Evolutionary conservation across 2,797 vertebrate genomes (phyloP).

Genomic region (Cheracebus regulus): DNA sequence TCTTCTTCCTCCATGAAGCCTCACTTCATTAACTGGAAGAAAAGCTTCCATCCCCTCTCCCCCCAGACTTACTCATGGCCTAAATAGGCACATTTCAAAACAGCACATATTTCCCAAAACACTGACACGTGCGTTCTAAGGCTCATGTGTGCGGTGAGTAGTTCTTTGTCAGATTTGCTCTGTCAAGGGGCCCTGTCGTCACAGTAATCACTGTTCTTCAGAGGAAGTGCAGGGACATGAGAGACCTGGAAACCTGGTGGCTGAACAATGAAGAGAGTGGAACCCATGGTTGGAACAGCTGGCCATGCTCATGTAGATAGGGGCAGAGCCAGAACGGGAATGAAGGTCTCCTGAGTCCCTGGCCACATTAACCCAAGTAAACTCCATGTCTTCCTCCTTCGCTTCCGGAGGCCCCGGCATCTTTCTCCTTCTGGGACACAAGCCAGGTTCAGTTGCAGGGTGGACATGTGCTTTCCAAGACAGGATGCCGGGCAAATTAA

Average conservation of each 20-base stretch:
- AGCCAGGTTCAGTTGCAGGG: neutral
- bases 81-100: slow-evolving; percentile 41
- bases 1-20: slow-evolving; percentile 63
- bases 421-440: neutral
- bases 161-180: neutral
- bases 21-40: slow-evolving; percentile 68
- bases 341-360: neutral
- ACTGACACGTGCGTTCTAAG: neutral
- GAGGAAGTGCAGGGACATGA: neutral
- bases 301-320: accelerated
- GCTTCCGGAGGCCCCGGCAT: neutral
- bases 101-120: slow-evolving; percentile 60
- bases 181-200: neutral
- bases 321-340: neutral
- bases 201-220: accelerated
- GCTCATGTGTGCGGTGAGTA: neutral
- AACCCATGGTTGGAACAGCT: neutral
- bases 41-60: neutral
- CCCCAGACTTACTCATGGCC: slow-evolving; percentile 58
- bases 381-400: neutral
- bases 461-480: accelerated
- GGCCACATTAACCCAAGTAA: neutral
- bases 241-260: neutral
- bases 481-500: neutral
- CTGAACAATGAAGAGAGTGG: neutral